Conservation (phyloP, 2,113 vertebrate genomes). For the Phycodurus eques region DNA sequence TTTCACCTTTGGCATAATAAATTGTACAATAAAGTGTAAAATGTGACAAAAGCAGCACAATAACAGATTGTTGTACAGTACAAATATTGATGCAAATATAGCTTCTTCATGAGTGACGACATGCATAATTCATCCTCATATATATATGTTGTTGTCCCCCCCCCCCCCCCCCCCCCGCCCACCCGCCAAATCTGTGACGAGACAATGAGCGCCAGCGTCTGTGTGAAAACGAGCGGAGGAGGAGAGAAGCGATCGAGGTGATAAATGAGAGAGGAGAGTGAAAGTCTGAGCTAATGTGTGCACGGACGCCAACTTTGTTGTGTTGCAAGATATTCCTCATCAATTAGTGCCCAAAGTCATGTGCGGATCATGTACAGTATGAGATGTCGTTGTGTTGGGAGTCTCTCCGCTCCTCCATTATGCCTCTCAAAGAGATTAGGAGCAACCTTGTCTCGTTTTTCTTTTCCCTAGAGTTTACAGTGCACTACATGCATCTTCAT, state of each 20-base stretch:
- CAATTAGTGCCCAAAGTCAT: constrained; percentile 57
- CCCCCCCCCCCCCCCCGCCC: constrained; percentile 40
- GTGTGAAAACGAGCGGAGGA: constrained; percentile 27
- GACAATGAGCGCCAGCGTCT: constrained; percentile 25
- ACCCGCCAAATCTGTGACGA: constrained; percentile 39
- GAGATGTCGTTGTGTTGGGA: constrained; percentile 52
- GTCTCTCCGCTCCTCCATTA: constrained; percentile 36
- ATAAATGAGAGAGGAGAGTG: constrained; percentile 44
- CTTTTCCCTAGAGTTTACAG: constrained; percentile 32
- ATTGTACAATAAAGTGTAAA: background rate
- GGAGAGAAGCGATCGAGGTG: constrained; percentile 42
- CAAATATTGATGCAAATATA: constrained; percentile 39
- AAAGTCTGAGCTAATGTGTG: constrained; percentile 53
- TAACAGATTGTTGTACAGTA: background rate
- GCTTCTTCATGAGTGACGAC: constrained; percentile 40
- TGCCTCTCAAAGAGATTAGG: constrained; percentile 50
- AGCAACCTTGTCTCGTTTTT: constrained; percentile 33
- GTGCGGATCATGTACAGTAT: constrained; percentile 46
- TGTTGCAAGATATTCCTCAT: constrained; percentile 47
- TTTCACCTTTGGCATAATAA: background rate
- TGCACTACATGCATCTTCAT: constrained; percentile 22
- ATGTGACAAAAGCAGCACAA: background rate
- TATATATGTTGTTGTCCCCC: background rate
- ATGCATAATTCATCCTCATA: constrained; percentile 53
- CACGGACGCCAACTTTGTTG: constrained; percentile 42